Percentiles rank a stretch among this genome's conserved stretches.
Conservation (phyloP, 2,113 vertebrate genomes). For the Carassius auratus region DNA sequence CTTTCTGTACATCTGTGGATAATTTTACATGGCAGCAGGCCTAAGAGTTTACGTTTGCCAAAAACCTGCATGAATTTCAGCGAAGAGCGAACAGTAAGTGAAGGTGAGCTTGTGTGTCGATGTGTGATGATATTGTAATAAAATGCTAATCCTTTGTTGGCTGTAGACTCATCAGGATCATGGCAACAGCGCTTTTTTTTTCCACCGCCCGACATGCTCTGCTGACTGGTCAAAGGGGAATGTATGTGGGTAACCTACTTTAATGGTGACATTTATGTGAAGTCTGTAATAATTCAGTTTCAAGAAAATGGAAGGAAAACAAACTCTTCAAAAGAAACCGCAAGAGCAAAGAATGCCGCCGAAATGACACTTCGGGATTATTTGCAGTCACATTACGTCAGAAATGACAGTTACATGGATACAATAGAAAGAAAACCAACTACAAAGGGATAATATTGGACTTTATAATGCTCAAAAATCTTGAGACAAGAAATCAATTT, state of each 20-base stretch:
- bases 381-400: constrained; percentile 65
- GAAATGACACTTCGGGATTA: constrained; percentile 53
- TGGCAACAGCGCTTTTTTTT: constrained; percentile 62
- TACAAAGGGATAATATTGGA: constrained; percentile 29
- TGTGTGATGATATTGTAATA: background rate
- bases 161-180: constrained; percentile 65
- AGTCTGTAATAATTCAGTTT: constrained; percentile 56
- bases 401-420: constrained; percentile 40
- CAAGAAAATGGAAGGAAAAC: constrained; percentile 62
- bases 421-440: constrained; percentile 17
- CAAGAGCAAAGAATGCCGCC: constrained; percentile 63
- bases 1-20: constrained; percentile 22
- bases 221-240: constrained; percentile 55
- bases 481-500: background rate
- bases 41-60: constrained; percentile 16
- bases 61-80: constrained; percentile 1
- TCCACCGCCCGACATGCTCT: constrained; percentile 61
- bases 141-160: constrained; percentile 16
- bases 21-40: constrained; percentile 29
- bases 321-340: constrained; percentile 65
- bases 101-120: constrained; percentile 22
- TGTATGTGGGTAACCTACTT: constrained; percentile 57
- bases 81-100: background rate
- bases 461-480: background rate
- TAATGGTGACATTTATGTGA: constrained; percentile 61